A percentile compares a stretch with the other conserved stretches of the same genome.
These are phyloP conservation scores for Tricholaema leucomelas DNA, from an alignment of 2,113 vertebrate species.

Conservation along the genomic window DNA sequence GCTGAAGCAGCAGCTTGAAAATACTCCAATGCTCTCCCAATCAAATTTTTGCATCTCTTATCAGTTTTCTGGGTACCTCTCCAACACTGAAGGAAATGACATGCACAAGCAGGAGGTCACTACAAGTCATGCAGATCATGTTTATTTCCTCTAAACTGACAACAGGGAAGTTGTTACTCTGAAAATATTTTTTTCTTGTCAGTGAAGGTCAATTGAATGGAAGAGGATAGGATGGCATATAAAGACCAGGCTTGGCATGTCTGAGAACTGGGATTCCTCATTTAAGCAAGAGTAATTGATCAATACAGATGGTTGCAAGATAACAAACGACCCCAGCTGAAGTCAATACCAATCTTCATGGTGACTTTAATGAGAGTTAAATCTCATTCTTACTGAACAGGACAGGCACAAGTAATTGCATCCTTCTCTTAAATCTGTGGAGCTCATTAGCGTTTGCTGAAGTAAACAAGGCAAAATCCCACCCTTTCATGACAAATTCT, in stretches of 20 bases:
- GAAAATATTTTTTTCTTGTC: neutral
- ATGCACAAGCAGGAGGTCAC: neutral
- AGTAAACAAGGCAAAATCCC: constrained; percentile 20
- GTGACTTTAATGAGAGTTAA: constrained; percentile 27
- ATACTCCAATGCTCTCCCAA: neutral
- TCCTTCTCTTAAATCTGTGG: constrained; percentile 13
- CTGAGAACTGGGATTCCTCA: neutral
- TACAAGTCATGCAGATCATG: neutral
- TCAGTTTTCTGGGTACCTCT: neutral
- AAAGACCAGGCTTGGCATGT: neutral
- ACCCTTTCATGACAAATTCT: neutral
- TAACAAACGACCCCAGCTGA: neutral
- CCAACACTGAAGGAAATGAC: neutral
- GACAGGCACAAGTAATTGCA: constrained; percentile 27
- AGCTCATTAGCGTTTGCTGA: constrained; percentile 15
- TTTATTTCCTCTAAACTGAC: neutral
- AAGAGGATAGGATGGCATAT: neutral
- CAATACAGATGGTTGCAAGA: neutral
- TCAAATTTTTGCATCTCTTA: neutral
- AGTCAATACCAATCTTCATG: neutral
- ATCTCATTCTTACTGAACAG: constrained; percentile 25
- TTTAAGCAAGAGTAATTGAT: neutral
- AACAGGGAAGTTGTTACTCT: neutral
- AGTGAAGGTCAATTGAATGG: neutral
- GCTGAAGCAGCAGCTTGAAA: neutral